Evolutionary conservation across 2,113 vertebrate genomes (phyloP).

Genomic region (Carassius auratus): DNA sequence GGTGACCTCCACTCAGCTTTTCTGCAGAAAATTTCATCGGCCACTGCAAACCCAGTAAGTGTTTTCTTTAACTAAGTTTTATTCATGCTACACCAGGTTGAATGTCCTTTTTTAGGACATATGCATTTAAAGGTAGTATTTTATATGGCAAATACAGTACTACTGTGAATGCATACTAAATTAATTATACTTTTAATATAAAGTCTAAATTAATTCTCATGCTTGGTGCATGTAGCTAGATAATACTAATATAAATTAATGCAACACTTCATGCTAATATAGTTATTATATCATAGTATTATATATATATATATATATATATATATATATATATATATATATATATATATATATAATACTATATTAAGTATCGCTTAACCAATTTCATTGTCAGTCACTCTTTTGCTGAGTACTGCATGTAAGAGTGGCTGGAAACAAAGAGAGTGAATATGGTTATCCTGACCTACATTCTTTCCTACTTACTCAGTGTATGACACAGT

Average conservation of each 20-base stretch:
- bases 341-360: too few species aligned
- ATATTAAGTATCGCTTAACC: background rate
- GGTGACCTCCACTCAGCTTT: constrained; percentile 68
- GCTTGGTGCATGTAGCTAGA: background rate
- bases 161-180: background rate
- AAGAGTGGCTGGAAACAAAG: constrained; percentile 12
- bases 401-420: background rate
- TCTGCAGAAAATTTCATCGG: constrained; percentile 52
- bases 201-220: background rate
- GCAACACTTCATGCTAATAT: background rate
- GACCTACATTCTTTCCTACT: constrained; percentile 42
- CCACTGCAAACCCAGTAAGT: constrained; percentile 73
- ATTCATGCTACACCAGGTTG: background rate
- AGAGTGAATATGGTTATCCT: background rate
- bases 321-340: too few species aligned
- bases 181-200: background rate
- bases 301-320: too few species aligned
- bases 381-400: constrained; percentile 5
- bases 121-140: background rate
- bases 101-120: background rate
- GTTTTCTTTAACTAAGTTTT: constrained; percentile 45
- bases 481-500: constrained; percentile 55
- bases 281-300: too few species aligned
- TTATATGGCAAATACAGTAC: background rate
- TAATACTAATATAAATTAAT: background rate